Conservation (phyloP, 2,888 invertebrate genomes). For the Blomia tropicalis region DNA sequence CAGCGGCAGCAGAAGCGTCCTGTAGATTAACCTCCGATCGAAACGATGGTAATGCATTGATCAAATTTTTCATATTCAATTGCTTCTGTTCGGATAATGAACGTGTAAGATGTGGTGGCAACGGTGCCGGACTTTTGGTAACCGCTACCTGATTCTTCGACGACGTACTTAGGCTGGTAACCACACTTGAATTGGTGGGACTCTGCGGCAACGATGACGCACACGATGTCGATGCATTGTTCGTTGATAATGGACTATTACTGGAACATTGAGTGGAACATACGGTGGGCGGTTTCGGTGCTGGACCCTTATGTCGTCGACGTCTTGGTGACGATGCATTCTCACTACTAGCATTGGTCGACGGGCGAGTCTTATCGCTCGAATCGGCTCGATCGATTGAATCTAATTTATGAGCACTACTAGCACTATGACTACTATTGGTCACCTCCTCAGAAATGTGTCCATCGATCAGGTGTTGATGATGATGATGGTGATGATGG, state of each 20-base stretch:
- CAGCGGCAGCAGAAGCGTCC: background rate
- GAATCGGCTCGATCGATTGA: slow-evolving; percentile 20
- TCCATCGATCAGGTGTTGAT: slow-evolving; percentile 14
- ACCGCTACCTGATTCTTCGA: slow-evolving; percentile 6
- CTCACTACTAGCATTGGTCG: slow-evolving; percentile 17
- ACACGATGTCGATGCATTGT: slow-evolving; percentile 15
- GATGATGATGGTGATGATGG: too few species aligned
- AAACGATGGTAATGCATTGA: slow-evolving; percentile 25
- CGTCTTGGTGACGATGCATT: slow-evolving; percentile 22
- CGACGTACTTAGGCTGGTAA: background rate
- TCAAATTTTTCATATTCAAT: slow-evolving; percentile 23
- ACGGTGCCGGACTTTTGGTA: slow-evolving; percentile 24
- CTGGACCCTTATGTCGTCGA: slow-evolving; percentile 22
- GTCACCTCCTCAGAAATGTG: slow-evolving; percentile 21
- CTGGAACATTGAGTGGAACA: slow-evolving; percentile 6
- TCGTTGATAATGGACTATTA: slow-evolving; percentile 5
- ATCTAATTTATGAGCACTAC: slow-evolving; percentile 19
- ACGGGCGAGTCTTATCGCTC: slow-evolving; percentile 18
- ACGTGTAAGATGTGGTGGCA: slow-evolving; percentile 24
- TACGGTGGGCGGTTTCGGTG: slow-evolving; percentile 23
- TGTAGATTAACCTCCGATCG: slow-evolving; percentile 23
- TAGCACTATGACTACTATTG: slow-evolving; percentile 22
- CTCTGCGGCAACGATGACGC: slow-evolving; percentile 13
- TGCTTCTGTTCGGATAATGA: slow-evolving; percentile 27
- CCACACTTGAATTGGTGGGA: slow-evolving; percentile 16